Percentiles rank a stretch among this genome's conserved stretches.
These are phyloP conservation scores for Pedionomus torquatus DNA, from an alignment of 2,113 vertebrate species.

Conservation along the genomic window DNA sequence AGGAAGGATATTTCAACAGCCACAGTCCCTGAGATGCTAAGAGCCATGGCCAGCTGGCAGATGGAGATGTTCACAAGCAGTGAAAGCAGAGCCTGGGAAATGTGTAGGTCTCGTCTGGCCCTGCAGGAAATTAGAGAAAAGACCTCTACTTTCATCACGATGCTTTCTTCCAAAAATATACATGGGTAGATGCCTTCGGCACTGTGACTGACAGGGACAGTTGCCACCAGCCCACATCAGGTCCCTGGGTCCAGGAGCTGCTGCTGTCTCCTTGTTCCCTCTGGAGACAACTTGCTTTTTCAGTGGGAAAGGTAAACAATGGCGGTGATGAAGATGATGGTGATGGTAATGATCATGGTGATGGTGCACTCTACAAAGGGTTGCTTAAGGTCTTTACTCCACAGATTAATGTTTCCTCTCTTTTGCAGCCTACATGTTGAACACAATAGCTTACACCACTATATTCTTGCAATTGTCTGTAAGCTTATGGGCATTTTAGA, in stretches of 20 bases:
- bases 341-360: neutral
- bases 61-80: neutral
- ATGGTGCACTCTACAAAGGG: rapidly evolving
- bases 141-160: neutral
- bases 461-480: rapidly evolving
- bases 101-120: neutral
- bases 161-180: neutral
- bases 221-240: neutral
- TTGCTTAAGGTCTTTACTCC: neutral
- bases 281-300: neutral
- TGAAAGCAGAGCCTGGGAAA: neutral
- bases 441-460: rapidly evolving
- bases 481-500: neutral
- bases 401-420: neutral
- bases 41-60: neutral
- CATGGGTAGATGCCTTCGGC: rapidly evolving
- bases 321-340: neutral
- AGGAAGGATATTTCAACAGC: neutral
- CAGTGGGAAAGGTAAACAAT: too few species aligned
- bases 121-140: neutral
- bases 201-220: too few species aligned
- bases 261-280: neutral
- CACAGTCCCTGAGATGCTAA: neutral
- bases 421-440: neutral
- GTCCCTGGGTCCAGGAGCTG: neutral